A percentile compares a stretch with the other conserved stretches of the same genome.
Evolutionary conservation across 2,888 invertebrate genomes (phyloP).

Genomic region (Lomographa bimaculata): DNA sequence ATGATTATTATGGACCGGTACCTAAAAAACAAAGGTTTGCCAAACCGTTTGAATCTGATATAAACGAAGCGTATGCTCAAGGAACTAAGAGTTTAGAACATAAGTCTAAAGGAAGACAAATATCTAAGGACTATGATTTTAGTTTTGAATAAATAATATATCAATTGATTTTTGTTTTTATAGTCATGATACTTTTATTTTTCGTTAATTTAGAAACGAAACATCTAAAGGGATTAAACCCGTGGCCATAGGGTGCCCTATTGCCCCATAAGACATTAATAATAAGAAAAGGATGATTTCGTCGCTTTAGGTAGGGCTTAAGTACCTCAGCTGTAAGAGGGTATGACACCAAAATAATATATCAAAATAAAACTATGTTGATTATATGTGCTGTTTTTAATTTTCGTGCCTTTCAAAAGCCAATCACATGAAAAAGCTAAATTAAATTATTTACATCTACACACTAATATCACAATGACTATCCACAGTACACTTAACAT

Average conservation of each 20-base stretch:
- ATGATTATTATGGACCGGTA: conserved; percentile 85
- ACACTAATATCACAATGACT: conserved; percentile 57
- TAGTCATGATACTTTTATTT: no score
- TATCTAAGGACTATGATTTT: conserved; percentile 71
- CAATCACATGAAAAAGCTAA: conserved; percentile 31
- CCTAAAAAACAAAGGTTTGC: conserved; percentile 54
- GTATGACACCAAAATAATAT: no score
- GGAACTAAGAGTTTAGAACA: conserved; percentile 69
- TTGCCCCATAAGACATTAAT: no score
- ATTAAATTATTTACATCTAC: conserved; percentile 40
- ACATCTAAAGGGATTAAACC: no score
- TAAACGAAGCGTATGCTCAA: conserved; percentile 71
- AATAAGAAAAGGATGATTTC: no score
- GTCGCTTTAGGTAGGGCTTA: no score
- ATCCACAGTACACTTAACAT: conserved; percentile 34
- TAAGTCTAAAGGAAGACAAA: conserved; percentile 55
- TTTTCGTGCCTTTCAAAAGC: conserved; percentile 39
- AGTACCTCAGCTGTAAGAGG: no score
- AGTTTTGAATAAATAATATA: conserved; percentile 49
- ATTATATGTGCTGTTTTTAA: conserved; percentile 39
- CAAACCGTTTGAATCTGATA: conserved; percentile 68
- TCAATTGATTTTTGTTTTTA: no score
- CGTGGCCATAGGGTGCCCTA: no score
- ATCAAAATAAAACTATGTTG: conserved; percentile 35
- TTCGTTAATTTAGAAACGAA: no score